A percentile compares a stretch with the other conserved stretches of the same genome.
These are phyloP conservation scores for Formicarius rufipectus DNA, from an alignment of 2,113 vertebrate genomes.

Conservation along the genomic window DNA sequence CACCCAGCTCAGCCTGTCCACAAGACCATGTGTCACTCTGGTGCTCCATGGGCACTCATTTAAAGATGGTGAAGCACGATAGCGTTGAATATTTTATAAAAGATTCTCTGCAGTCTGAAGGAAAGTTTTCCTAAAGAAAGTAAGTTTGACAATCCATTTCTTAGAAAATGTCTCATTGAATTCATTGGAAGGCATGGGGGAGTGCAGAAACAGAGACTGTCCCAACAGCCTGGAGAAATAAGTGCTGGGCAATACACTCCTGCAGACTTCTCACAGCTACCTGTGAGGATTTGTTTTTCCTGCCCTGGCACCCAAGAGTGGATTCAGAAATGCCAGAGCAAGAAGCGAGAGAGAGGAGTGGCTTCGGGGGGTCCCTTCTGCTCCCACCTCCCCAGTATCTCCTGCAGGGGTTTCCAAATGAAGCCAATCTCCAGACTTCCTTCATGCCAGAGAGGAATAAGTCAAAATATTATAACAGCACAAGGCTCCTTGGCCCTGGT, in stretches of 20 bases:
- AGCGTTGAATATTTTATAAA: background rate
- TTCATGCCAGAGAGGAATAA: rapidly evolving
- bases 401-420: background rate
- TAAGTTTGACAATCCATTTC: background rate
- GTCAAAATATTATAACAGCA: background rate
- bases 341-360: background rate
- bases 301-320: background rate
- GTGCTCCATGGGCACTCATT: background rate
- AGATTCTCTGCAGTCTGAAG: background rate
- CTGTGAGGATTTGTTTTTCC: background rate
- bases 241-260: rapidly evolving
- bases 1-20: background rate
- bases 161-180: background rate
- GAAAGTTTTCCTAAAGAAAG: background rate
- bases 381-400: background rate
- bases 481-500: background rate
- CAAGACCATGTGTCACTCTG: background rate
- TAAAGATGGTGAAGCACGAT: background rate
- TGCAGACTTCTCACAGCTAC: background rate
- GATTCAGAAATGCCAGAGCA: background rate
- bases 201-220: background rate
- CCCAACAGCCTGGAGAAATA: background rate
- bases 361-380: background rate
- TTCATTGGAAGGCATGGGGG: background rate
- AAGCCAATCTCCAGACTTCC: background rate